Evolutionary conservation across 2,888 invertebrate genomes (phyloP).

Genomic region (Syritta pipiens): DNA sequence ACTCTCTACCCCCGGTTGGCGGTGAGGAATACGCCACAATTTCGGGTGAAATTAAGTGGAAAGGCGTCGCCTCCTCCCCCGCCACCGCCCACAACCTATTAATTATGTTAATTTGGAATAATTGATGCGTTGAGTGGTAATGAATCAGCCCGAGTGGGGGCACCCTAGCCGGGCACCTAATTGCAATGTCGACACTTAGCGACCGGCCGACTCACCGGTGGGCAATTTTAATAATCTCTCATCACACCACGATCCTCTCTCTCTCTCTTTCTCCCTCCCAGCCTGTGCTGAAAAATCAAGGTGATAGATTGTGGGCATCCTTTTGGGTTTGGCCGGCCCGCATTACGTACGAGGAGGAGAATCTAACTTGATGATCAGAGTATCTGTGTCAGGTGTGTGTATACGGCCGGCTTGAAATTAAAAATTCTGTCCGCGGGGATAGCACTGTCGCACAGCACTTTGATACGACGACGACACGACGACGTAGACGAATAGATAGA

Average conservation of each 20-base stretch:
- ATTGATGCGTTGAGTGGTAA: conserved; percentile 65
- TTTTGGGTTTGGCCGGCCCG: conserved; percentile 22
- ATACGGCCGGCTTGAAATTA: conserved; percentile 26
- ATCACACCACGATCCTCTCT: no score
- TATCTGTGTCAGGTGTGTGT: conserved; percentile 30
- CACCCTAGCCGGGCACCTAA: conserved; percentile 15
- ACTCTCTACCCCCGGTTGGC: conserved; percentile 2
- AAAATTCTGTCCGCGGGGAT: conserved; percentile 5
- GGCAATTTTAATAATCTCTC: conserved; percentile 30
- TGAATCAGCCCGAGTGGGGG: conserved; percentile 37
- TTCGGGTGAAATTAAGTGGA: conserved; percentile 18
- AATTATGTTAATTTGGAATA: conserved; percentile 67
- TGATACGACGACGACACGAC: neutral
- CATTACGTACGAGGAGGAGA: conserved; percentile 15
- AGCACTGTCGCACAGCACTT: conserved; percentile 15
- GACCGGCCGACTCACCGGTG: conserved; percentile 38
- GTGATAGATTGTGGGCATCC: conserved; percentile 32
- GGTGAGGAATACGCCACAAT: neutral
- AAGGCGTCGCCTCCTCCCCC: conserved; percentile 18
- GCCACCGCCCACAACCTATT: conserved; percentile 43
- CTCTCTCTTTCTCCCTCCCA: no score
- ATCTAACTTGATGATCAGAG: conserved; percentile 16
- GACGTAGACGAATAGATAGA: conserved; percentile 1
- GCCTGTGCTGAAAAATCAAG: conserved; percentile 52
- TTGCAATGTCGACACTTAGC: conserved; percentile 51